Percentiles rank a stretch among this genome's conserved stretches.
These are phyloP conservation scores for Orycteropus afer DNA, from an alignment of 2,113 vertebrate species.

Conservation along the genomic window DNA sequence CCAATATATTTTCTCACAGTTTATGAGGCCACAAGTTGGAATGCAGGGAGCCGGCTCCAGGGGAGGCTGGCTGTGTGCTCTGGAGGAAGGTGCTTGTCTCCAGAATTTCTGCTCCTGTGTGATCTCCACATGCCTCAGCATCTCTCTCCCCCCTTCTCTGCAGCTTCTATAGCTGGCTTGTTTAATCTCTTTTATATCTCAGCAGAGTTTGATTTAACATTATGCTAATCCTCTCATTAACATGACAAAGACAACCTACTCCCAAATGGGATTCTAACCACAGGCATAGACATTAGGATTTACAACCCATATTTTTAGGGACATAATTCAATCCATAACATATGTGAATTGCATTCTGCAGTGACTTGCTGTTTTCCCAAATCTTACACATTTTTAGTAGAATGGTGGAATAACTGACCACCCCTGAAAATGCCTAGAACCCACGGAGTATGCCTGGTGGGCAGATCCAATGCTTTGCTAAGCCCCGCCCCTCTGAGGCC, in stretches of 20 bases:
- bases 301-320: not conserved
- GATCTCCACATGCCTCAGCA: too few species aligned
- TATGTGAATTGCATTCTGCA: not conserved
- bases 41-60: too few species aligned
- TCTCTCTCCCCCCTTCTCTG: not conserved
- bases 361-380: not conserved
- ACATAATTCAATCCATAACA: not conserved
- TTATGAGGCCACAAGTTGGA: too few species aligned
- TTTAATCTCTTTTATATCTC: not conserved
- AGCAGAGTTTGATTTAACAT: not conserved
- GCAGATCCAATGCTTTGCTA: too few species aligned
- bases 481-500: not conserved
- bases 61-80: not conserved
- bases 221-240: not conserved
- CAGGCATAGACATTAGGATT: not conserved
- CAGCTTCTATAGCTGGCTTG: too few species aligned
- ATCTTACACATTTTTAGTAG: not conserved
- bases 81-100: too few species aligned
- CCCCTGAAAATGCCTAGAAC: fast-evolving
- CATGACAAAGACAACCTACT: not conserved
- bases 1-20: too few species aligned
- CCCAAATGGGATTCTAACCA: not conserved
- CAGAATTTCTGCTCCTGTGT: too few species aligned
- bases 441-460: fast-evolving
- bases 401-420: not conserved